Conservation (phyloP, 2,113 vertebrate species). For the Theropithecus gelada region DNA sequence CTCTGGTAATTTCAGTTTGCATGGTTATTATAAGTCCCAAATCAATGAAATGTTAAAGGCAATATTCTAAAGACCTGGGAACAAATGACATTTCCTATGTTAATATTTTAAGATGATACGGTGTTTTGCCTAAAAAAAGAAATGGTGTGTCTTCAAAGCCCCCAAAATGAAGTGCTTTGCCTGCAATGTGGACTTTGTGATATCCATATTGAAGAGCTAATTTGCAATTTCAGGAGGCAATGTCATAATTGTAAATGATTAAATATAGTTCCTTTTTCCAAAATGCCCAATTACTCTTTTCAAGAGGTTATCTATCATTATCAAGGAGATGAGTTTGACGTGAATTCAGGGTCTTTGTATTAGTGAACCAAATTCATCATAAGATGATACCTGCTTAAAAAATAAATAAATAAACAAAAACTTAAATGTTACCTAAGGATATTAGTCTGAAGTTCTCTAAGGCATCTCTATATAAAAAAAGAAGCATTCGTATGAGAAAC, state of each 20-base stretch:
- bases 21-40: slow-evolving; percentile 51
- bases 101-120: slow-evolving; percentile 66
- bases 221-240: slow-evolving; percentile 56
- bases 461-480: slow-evolving; percentile 42
- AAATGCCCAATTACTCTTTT: slow-evolving; percentile 50
- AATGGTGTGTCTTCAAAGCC: slow-evolving; percentile 70
- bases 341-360: slow-evolving; percentile 27
- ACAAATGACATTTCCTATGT: slow-evolving; percentile 67
- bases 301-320: slow-evolving; percentile 53
- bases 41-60: slow-evolving; percentile 59
- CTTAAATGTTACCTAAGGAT: slow-evolving; percentile 43
- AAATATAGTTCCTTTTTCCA: slow-evolving; percentile 57
- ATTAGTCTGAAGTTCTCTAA: slow-evolving; percentile 34
- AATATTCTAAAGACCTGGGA: slow-evolving; percentile 39
- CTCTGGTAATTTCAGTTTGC: slow-evolving; percentile 59
- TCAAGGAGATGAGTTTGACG: background rate
- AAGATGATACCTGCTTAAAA: slow-evolving; percentile 46
- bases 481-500: slow-evolving; percentile 30
- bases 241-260: slow-evolving; percentile 72
- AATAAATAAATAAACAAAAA: slow-evolving; percentile 23
- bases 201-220: slow-evolving; percentile 48
- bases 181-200: slow-evolving; percentile 47
- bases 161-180: slow-evolving; percentile 56
- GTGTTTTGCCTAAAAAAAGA: slow-evolving; percentile 55
- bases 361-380: slow-evolving; percentile 55